Base-by-base conservation (phyloP, 2,797 vertebrate genomes). In the Anguilla anguilla region DNA sequence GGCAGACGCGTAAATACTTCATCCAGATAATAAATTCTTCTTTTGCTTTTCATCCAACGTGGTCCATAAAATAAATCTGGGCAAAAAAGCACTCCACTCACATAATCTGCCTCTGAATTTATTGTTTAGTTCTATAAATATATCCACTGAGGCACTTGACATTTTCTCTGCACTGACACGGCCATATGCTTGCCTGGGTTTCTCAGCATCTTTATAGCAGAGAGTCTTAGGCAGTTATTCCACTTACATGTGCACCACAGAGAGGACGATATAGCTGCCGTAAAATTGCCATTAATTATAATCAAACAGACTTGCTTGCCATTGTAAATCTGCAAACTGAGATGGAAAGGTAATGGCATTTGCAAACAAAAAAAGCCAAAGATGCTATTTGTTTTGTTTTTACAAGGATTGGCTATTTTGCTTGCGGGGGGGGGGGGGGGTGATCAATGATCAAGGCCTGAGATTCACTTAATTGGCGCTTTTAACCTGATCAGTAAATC, bases 401-500 rank as follows among this genome's bases (percentile, higher is more conserved):
- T 22, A 55, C 4, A 7, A 11, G 46, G 61, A 43, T n/a, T 17
- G 11, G 86, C 46, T 6, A 69, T 72, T 17, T 53, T 55, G 5
- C 67, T 59, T 35, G 28, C 19, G 39, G 35, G 35, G 35, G 35
- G 35, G 35, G 35, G n/a, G n/a, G n/a, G n/a, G n/a, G n/a, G n/a
- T n/a, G n/a, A n/a, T n/a, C 17, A 74, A 72, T 35, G 69, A 31
- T 35, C 13, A 35, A 35, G 1, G 13, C 10, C 69, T 11, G 69
- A 74, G 35, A 74, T 31, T 13, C 28, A 31, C 69, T 74, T 74
- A 31, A 74, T 39, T 72, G 79, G 69, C 25, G 86, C 69, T 74
- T 74, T 83, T 72, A 46, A 69, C 81, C 67, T 87, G 72, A 87
- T 83, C 84, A 64, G 59, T 9, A 39, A 72, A 86, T 51, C 49